Base-by-base conservation (phyloP, 2,797 vertebrate species). In the Danionella dracula region DNA sequence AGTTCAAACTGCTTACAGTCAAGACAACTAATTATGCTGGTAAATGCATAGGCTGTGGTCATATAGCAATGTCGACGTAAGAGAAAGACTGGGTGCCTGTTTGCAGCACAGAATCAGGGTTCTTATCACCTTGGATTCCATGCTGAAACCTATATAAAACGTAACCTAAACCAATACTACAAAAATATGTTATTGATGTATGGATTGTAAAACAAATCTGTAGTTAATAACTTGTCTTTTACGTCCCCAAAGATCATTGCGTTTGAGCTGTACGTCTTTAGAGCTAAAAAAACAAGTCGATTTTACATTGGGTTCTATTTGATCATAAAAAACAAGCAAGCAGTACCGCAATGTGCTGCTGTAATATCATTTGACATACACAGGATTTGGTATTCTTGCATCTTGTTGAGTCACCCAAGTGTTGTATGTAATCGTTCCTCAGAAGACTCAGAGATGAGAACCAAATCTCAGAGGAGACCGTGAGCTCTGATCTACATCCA, bases 331-430 rank as follows among this genome's bases (percentile, higher is more conserved):
- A n/a, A n/a, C n/a, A n/a, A n/a, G n/a, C n/a, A n/a, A n/a, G n/a
- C n/a, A 57, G 34, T 8, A 34, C 56, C 34, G n/a, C n/a, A n/a
- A n/a, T n/a, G n/a, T 37, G 62, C 54, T 45, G 31, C 31, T 54
- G 31, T 65, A 40, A 55, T 54, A 49, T 54, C 40, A 51, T 42
- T 40, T 10, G 41, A 41, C 17, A 9, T 46, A 51, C 45, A 40
- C 63, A 64, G 16, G 42, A 57, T 73, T 70, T 67, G 58, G 20
- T 9, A 53, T 34, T 70, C 67, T 73, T 76, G 66, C 71, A 70
- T 71, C 58, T 70, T 72, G 73, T 76, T 76, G 74, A 76, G 70
- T 76, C 74, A 76, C 66, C 67, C 54, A 68, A 76, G 61, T 68
- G 62, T 51, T 55, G 63, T 29, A 48, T 67, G 62, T 13, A 31